Percentiles rank a stretch among this genome's conserved stretches.
Evolutionary conservation across 2,888 invertebrate genomes (phyloP).

Genomic region (Nymphalis polychloros): DNA sequence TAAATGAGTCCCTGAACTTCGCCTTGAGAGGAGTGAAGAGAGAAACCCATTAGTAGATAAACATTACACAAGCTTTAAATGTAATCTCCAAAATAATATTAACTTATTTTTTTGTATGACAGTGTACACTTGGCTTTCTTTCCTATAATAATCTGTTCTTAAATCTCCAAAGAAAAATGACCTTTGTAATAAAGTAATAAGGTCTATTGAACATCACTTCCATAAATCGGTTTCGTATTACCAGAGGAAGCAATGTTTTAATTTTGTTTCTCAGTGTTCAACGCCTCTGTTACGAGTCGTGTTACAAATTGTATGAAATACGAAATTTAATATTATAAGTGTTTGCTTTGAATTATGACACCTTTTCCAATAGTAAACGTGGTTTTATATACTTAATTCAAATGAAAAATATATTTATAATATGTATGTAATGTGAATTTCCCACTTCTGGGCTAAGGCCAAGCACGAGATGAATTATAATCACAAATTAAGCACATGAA

Average conservation of each 20-base stretch:
- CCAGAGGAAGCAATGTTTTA: slow-evolving; percentile 20
- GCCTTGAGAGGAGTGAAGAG: no score
- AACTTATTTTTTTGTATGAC: background rate
- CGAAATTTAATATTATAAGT: slow-evolving; percentile 26
- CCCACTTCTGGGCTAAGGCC: no score
- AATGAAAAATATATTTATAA: no score
- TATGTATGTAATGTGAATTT: no score
- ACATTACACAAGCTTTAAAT: background rate
- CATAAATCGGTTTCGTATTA: slow-evolving; percentile 6
- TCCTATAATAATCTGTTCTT: background rate
- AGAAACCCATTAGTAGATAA: no score
- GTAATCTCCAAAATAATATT: background rate
- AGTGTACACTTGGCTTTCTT: background rate
- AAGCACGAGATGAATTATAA: no score
- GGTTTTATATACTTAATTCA: no score
- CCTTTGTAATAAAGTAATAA: background rate
- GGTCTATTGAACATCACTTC: background rate
- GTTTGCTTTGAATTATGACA: slow-evolving; percentile 19
- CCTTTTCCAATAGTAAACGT: background rate
- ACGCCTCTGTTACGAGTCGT: slow-evolving; percentile 1
- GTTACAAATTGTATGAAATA: slow-evolving; percentile 26
- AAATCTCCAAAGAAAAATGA: background rate
- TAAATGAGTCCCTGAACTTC: no score
- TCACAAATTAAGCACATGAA: no score
- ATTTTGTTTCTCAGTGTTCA: slow-evolving; percentile 22